Evolutionary conservation across 2,113 vertebrate species (phyloP), one percentile per base, ranked within the genome.

Genomic region (Pseudorasbora parva): DNA sequence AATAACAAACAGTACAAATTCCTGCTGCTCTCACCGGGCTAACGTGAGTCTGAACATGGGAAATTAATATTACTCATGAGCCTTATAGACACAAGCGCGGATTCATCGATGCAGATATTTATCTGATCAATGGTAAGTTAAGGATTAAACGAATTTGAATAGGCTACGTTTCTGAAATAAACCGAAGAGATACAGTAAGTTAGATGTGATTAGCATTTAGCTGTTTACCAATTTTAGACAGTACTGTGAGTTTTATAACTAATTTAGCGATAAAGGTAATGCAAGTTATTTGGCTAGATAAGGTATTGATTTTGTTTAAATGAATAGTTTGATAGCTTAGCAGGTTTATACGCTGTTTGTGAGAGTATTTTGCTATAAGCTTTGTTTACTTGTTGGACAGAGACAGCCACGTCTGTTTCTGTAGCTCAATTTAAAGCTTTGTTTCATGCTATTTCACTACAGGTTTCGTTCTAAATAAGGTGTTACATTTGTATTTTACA

Each of bases 81-180:
- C 43, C 21, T 9, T 19, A 3, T 8, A 2, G 4, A 59, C 47
- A 37, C 62, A 15, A 27, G 68, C 62, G 57, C 25, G 66, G 54
- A 78, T 57, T 81, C 21, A 19, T 60, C n/a, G 10, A 27, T 76
- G 37, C 12, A 51, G 3, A 87, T 6, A 56, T 68, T 66, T 82
- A 82, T 25, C 62, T 37, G 25, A 87, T 82, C 23, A 66, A 49
- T 78, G 82, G 82, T 84, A 33, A 82, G 56, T 81, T 8, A 66
- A 33, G 25, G 7, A 57, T 37, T 41, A 30, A 51, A 3, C 15
- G 7, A 68, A 72, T 30, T 49, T 21, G 5, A 62, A n/a, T n/a
- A n/a, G n/a, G n/a, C n/a, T 19, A 2, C 30, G 15, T 51, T 66
- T 62, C 5, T 77, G 0, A 14, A 78, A 27, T 25, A 51, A 47